Evolutionary conservation across 2,888 invertebrate genomes (phyloP), one percentile per base, ranked within the genome.

Genomic region (Drosophila emarginata): DNA sequence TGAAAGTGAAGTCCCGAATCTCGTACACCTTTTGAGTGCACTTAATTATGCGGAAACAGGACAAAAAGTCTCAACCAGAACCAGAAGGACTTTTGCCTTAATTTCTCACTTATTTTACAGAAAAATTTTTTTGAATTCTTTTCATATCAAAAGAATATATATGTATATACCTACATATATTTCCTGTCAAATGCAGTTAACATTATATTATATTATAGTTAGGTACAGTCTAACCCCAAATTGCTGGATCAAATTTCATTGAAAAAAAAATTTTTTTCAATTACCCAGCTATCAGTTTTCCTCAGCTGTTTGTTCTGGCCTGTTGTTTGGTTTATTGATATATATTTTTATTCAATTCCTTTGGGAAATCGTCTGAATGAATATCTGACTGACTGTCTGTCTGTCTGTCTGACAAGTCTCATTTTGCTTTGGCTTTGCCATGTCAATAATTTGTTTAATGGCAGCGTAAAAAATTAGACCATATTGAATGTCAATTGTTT

Each of bases 401-500:
- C 40, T 15, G 40, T 40, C 59, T 66, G 65, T 26, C 78, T 83
- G 74, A 67, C 78, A 77, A 65, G 67, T 70, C 76, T 58, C 64
- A 78, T 80, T 81, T 78, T 64, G 78, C 73, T 71, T 72, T 32
- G 60, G 54, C 65, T 56, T 32, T 57, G 36, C 26, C 36, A 40
- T 76, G 74, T 79, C 85, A 80, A 88, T 89, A 89, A 88, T 88
- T 89, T 89, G 89, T 84, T 79, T 88, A 88, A 88, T 88, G 88
- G 89, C 72, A 88, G 87, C 89, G 79, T 87, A 88, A 84, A 83
- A 90, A 89, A 89, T 89, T 89, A 85, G 88, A 86, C 87, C 86
- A 88, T 90, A 90, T 90, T 88, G 90, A 88, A 90, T 90, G 88
- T 89, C 89, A 90, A 90, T 89, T 90, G 89, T 89, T 90, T 89